Evolutionary conservation across 2,113 vertebrate genomes (phyloP).

Genomic region (Cnemophilus loriae): DNA sequence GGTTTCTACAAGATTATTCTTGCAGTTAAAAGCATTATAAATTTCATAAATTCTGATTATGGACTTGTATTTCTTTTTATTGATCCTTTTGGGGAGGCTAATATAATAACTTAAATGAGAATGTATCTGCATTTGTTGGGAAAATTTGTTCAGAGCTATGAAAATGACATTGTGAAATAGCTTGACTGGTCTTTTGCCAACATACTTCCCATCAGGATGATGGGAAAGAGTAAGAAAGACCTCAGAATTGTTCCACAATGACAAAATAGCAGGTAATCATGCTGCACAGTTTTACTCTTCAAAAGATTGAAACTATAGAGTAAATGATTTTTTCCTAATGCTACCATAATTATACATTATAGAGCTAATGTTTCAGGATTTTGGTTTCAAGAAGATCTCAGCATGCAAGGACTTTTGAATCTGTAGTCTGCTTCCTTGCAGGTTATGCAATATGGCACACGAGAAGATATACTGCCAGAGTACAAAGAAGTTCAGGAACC

Average conservation of each 20-base stretch:
- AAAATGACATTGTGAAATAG: constrained; percentile 46
- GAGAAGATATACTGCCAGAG: neutral
- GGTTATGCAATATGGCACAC: neutral
- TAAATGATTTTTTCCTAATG: neutral
- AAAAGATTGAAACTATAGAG: neutral
- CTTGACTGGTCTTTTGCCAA: constrained; percentile 45
- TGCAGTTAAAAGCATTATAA: constrained; percentile 36
- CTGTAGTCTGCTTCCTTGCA: neutral
- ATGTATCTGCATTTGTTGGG: neutral
- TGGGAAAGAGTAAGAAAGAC: neutral
- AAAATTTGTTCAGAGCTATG: constrained; percentile 32
- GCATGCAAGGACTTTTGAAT: neutral
- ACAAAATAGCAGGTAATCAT: neutral
- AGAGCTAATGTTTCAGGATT: neutral
- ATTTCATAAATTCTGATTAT: constrained; percentile 43
- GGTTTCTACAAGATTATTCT: constrained; percentile 23
- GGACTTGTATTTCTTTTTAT: constrained; percentile 36
- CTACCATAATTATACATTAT: neutral
- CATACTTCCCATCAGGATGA: constrained; percentile 3
- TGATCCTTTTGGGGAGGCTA: constrained; percentile 31
- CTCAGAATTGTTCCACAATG: neutral
- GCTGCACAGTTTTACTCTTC: neutral
- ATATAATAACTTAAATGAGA: constrained; percentile 42
- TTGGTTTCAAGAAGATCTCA: neutral
- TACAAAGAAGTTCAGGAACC: neutral